Conservation (phyloP, 2,113 vertebrate species). For the Phodopus roborovskii region DNA sequence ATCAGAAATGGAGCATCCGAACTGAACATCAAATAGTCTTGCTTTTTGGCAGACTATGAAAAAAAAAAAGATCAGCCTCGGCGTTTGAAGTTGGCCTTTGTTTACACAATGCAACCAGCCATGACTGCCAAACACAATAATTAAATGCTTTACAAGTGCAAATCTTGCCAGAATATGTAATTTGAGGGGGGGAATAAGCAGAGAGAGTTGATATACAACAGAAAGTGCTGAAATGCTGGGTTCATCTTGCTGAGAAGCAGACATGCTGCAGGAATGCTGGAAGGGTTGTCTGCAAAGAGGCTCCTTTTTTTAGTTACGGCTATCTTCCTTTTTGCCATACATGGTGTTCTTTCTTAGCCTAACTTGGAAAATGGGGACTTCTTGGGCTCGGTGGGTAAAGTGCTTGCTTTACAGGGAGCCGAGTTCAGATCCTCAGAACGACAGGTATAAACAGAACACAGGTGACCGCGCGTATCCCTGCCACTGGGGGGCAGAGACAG, state of each 20-base stretch:
- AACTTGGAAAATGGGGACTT: constrained; percentile 19
- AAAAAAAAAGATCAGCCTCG: constrained; percentile 73
- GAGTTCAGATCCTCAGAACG: background rate
- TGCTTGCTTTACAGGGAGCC: too few relatives aligned
- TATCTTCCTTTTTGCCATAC: background rate
- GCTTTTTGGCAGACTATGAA: constrained; percentile 82
- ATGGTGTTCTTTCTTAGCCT: background rate
- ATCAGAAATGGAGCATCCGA: constrained; percentile 71
- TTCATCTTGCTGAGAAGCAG: constrained; percentile 43
- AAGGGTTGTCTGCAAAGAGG: background rate
- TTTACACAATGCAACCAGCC: constrained; percentile 81
- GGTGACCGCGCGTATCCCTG: too few relatives aligned
- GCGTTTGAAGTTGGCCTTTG: constrained; percentile 84
- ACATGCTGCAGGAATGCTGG: constrained; percentile 38
- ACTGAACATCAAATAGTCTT: constrained; percentile 79
- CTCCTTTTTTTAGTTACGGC: background rate
- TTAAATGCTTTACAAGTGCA: constrained; percentile 83
- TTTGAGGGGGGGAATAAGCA: constrained; percentile 80
- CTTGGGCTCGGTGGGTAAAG: background rate
- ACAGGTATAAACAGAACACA: background rate
- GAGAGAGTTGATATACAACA: constrained; percentile 68
- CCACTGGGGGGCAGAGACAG: too few relatives aligned
- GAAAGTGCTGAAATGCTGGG: constrained; percentile 79
- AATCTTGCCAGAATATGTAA: constrained; percentile 85
- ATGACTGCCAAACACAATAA: constrained; percentile 83